These are phyloP conservation scores for Dryobota labecula DNA, from an alignment of 2,888 invertebrate species.

Conservation along the genomic window DNA sequence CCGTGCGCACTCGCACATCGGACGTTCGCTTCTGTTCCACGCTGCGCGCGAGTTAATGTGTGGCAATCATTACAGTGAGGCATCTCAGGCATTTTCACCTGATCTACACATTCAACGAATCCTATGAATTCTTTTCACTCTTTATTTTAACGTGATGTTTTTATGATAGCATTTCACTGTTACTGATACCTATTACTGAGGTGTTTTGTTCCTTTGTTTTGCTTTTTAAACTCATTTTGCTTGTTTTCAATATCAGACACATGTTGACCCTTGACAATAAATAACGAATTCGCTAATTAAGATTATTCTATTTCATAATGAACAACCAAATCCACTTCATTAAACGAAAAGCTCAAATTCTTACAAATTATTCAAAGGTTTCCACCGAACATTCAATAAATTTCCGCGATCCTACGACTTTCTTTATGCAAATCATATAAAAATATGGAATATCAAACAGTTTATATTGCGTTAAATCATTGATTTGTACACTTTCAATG, in stretches of 20 bases:
- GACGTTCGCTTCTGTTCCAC: conserved; percentile 48
- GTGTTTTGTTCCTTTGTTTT: neutral
- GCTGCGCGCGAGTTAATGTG: conserved; percentile 50
- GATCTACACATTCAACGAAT: conserved; percentile 58
- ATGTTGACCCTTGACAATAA: neutral
- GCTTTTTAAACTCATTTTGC: too few species aligned
- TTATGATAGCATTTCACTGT: conserved; percentile 15
- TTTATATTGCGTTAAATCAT: conserved; percentile 31
- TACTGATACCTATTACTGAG: neutral
- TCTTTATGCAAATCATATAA: conserved; percentile 61
- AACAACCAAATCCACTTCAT: neutral
- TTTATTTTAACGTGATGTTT: conserved; percentile 35
- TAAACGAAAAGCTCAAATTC: neutral
- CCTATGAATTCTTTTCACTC: conserved; percentile 56
- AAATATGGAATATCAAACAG: conserved; percentile 43
- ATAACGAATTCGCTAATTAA: neutral
- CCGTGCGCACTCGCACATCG: conserved; percentile 37
- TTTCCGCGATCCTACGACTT: conserved; percentile 51
- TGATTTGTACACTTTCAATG: conserved; percentile 38
- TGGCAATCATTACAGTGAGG: conserved; percentile 58
- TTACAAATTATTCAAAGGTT: conserved; percentile 21
- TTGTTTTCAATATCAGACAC: neutral
- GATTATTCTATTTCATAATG: neutral
- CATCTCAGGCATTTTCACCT: conserved; percentile 68
- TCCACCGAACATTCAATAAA: conserved; percentile 17